Base-by-base conservation (phyloP, 2,797 vertebrate genomes). In the Danio jaintianensis region DNA sequence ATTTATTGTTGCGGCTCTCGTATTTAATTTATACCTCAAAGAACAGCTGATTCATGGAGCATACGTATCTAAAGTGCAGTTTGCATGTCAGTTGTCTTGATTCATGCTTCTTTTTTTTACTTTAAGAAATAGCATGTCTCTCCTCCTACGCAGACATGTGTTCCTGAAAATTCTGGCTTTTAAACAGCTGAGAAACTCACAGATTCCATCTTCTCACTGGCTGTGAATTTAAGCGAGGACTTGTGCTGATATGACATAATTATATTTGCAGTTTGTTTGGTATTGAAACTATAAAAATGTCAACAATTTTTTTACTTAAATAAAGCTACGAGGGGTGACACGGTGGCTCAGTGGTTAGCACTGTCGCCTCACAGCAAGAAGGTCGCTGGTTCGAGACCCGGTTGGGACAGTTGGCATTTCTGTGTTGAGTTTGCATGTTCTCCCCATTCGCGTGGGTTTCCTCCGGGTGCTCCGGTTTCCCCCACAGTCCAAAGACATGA, bases 161-260 rank as follows among this genome's bases (percentile, higher is more conserved):
- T 50, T 73, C 59, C 62, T 50, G 63, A 69, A 75, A 73, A 73
- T 50, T 55, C 45, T 72, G 79, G 36, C 70, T 85, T n/a, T 78
- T 61, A 82, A 84, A 78, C 68, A 63, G 83, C 87, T 16, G 69
- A 75, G 52, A 67, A 72, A 72, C 61, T 59, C 58, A 58, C 52
- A 59, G 55, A 81, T 77, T 83, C 80, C 87, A 92, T 86, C 86
- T 89, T 87, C 66, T 73, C 81, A 81, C 83, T 70, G 77, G 58
- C 55, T 68, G 43, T 12, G 58, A 74, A 73, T 77, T 55, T 45
- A 85, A 81, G 79, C 72, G 82, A 87, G 74, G 75, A 86, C 87
- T 88, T 62, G 62, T 71, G 67, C 76, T 75, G 53, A 38, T 66
- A 64, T 84, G 82, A 74, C 62, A 75, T 38, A 62, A 64, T 70